phyloP scores from a whole-genome alignment of 2,888 invertebrate genomes.

The Uloborus plumipes region DNA sequence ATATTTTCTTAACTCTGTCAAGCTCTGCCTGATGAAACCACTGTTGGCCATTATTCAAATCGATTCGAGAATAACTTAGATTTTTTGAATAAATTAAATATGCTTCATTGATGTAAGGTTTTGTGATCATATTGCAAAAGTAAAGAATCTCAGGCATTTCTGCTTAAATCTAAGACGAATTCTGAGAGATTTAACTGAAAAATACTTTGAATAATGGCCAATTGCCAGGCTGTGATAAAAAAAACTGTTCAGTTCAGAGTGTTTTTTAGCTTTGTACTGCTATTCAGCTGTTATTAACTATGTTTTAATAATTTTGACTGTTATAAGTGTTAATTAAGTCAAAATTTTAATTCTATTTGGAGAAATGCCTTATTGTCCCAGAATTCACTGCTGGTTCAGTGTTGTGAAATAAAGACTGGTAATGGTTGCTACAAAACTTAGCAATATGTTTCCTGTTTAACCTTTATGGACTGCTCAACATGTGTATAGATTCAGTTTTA shows the following conservation, averaged over 20 bases:
- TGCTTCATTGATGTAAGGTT: background rate
- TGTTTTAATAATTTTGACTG: slow-evolving; percentile 47
- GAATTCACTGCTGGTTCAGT: slow-evolving; percentile 61
- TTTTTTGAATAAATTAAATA: background rate
- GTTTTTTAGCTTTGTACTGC: slow-evolving; percentile 17
- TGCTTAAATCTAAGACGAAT: background rate
- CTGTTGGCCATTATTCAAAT: slow-evolving; percentile 34
- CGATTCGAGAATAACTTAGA: background rate
- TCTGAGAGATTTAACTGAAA: background rate
- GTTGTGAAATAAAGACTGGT: slow-evolving; percentile 35
- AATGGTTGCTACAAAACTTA: slow-evolving; percentile 45
- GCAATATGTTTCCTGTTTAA: slow-evolving; percentile 47
- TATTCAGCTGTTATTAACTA: slow-evolving; percentile 33
- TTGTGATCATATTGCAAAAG: background rate
- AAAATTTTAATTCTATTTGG: slow-evolving; percentile 11
- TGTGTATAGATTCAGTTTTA: background rate
- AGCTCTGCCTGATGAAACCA: slow-evolving; percentile 26
- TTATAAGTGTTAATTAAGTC: slow-evolving; percentile 16
- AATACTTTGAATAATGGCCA: slow-evolving; percentile 36
- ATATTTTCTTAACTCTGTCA: slow-evolving; percentile 57
- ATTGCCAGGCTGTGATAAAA: slow-evolving; percentile 47
- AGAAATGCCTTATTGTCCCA: slow-evolving; percentile 56
- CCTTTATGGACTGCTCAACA: slow-evolving; percentile 40
- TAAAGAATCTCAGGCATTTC: background rate
- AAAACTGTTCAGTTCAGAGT: slow-evolving; percentile 15